These are phyloP conservation scores for Eupithecia abbreviata DNA, from an alignment of 2,888 invertebrate genomes.

Conservation along the genomic window DNA sequence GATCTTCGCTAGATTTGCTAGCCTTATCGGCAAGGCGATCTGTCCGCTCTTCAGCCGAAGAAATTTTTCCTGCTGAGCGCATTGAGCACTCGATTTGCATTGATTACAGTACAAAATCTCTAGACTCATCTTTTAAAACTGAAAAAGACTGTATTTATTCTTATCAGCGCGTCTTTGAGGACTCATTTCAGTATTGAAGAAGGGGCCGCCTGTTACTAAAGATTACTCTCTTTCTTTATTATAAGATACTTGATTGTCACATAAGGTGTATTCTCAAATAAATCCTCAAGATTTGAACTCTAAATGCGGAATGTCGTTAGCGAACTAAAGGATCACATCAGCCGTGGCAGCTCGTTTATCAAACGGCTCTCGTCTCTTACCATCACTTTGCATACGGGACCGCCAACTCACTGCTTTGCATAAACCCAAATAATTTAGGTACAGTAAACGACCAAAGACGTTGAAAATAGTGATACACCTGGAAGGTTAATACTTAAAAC, in stretches of 20 bases:
- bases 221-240: no score
- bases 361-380: conserved; percentile 16
- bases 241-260: background rate
- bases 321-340: conserved; percentile 20
- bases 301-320: background rate
- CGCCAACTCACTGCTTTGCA: background rate
- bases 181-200: no score
- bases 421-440: background rate
- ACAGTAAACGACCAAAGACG: background rate
- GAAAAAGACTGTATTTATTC: no score
- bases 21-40: no score
- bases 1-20: no score
- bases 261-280: background rate
- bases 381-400: background rate
- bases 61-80: no score
- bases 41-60: no score
- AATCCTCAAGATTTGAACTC: background rate
- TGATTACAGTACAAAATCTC: no score
- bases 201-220: no score
- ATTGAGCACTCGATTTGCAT: no score
- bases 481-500: background rate
- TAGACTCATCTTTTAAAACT: no score
- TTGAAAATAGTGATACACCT: background rate
- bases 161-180: no score
- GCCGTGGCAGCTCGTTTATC: conserved; percentile 39